These are phyloP conservation scores for Acleris laterana DNA, from an alignment of 2,888 invertebrate species.

Conservation along the genomic window DNA sequence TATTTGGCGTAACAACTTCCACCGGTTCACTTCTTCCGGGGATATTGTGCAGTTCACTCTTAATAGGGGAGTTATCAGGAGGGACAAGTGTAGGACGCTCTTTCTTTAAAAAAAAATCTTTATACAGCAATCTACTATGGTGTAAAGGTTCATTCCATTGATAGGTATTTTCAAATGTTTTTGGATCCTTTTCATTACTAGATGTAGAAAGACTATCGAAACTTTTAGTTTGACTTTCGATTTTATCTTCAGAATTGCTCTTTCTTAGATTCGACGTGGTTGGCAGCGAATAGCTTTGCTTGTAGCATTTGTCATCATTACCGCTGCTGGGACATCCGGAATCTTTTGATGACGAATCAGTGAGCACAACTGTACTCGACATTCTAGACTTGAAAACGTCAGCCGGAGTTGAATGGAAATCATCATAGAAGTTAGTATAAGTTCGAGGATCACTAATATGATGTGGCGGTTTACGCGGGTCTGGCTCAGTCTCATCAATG, in stretches of 20 bases:
- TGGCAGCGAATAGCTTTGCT: constrained; percentile 66
- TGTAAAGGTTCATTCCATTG: constrained; percentile 69
- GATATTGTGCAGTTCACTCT: constrained; percentile 47
- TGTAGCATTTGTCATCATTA: constrained; percentile 65
- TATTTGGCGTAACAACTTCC: constrained; percentile 47
- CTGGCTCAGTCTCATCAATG: constrained; percentile 42
- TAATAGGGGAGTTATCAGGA: constrained; percentile 71
- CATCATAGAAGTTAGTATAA: constrained; percentile 71
- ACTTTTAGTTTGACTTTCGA: constrained; percentile 67
- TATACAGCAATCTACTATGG: constrained; percentile 76
- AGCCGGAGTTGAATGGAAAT: constrained; percentile 57
- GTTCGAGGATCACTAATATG: constrained; percentile 61
- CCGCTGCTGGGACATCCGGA: constrained; percentile 72
- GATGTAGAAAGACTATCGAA: constrained; percentile 63
- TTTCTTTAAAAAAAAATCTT: constrained; percentile 76
- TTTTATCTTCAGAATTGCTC: constrained; percentile 53
- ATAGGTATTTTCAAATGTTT: constrained; percentile 57
- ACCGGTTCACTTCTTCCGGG: constrained; percentile 50
- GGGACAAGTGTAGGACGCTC: constrained; percentile 69
- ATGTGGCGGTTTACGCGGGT: constrained; percentile 47
- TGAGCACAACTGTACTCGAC: constrained; percentile 65
- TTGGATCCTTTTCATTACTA: constrained; percentile 61
- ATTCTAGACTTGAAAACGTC: constrained; percentile 58
- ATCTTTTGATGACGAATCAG: constrained; percentile 76
- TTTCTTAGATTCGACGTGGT: constrained; percentile 58